A percentile compares a stretch with the other conserved stretches of the same genome.
Conservation (phyloP, 2,113 vertebrate species). For the Bujurquina vittata region DNA sequence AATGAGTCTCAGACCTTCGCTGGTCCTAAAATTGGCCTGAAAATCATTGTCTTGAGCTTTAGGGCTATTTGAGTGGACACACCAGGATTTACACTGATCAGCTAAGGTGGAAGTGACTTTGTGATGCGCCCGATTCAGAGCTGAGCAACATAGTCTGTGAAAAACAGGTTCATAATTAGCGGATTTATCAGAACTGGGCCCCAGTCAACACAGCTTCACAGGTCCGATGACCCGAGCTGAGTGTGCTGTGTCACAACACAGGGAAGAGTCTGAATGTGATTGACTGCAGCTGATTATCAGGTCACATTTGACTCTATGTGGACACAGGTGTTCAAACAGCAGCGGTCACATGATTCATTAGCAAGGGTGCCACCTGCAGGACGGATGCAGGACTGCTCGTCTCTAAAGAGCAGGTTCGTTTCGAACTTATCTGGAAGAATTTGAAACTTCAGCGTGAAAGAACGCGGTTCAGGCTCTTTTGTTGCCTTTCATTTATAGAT, state of each 20-base stretch:
- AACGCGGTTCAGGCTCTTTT: not conserved
- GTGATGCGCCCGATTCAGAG: not conserved
- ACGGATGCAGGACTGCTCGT: not conserved
- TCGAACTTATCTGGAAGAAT: not conserved
- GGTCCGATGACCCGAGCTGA: conserved; percentile 31
- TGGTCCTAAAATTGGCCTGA: conserved; percentile 50
- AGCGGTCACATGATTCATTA: not conserved
- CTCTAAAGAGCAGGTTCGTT: not conserved
- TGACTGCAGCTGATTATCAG: conserved; percentile 66
- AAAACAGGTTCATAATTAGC: conserved; percentile 23
- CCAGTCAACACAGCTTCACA: conserved; percentile 9
- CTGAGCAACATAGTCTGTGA: not conserved
- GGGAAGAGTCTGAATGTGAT: conserved; percentile 43
- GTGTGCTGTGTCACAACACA: conserved; percentile 43
- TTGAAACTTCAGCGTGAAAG: not conserved
- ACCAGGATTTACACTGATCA: conserved; percentile 5
- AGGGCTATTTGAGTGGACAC: not conserved
- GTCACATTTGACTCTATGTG: conserved; percentile 54
- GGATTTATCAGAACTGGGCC: conserved; percentile 5
- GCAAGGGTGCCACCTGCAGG: conserved; percentile 57
- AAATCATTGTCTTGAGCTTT: conserved; percentile 49
- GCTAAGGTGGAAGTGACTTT: not conserved
- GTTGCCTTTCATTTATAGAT: not conserved
- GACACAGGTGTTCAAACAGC: conserved; percentile 75
- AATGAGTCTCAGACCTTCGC: conserved; percentile 65